Base-by-base conservation (phyloP, 2,888 invertebrate genomes). In the Sphaerophoria taeniata region DNA sequence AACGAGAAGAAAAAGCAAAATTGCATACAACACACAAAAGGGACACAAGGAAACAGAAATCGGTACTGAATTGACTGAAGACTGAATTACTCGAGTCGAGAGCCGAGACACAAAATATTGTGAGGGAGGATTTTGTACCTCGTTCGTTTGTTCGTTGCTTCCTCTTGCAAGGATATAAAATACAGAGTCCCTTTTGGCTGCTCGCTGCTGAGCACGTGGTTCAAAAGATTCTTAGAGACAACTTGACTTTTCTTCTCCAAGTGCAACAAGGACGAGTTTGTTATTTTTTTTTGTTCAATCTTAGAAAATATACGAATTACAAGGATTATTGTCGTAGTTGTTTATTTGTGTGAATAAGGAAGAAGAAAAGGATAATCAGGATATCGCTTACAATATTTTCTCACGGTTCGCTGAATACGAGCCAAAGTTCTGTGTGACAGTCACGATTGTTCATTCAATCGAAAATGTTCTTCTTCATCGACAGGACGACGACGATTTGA, bases 381-480 rank as follows among this genome's bases (percentile, higher is more conserved):
- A 65, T 49, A 75, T 75, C 74, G 67, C 65, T 80, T 16, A 79
- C 51, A 70, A 53, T 51, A 36, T 60, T 24, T 76, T 76, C 45
- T 34, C 31, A 58, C 60, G 71, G 72, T 60, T 77, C 69, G 72
- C 65, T 72, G 82, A 69, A 49, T 56, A 55, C 75, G 67, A 80
- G 60, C 84, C 39, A 70, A 65, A 53, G 80, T 85, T 53, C 69
- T 81, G 36, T 76, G 60, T 69, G 85, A 60, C 85, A 85, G 85
- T 85, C 53, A 72, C 70, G 80, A 85, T 81, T 85, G 81, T 85
- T 85, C 76, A 81, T 53, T 81, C 85, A 85, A 85, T 81, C 81
- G 85, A 70, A 85, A 81, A 81, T 81, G 76, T 85, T 70, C 56
- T 51, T 58, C 49, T 24, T 2, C 53, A 43, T 5, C 9, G 14